A percentile compares a stretch with the other conserved stretches of the same genome.
Conservation (phyloP, 2,113 vertebrate species). For the Malurus elegans region DNA sequence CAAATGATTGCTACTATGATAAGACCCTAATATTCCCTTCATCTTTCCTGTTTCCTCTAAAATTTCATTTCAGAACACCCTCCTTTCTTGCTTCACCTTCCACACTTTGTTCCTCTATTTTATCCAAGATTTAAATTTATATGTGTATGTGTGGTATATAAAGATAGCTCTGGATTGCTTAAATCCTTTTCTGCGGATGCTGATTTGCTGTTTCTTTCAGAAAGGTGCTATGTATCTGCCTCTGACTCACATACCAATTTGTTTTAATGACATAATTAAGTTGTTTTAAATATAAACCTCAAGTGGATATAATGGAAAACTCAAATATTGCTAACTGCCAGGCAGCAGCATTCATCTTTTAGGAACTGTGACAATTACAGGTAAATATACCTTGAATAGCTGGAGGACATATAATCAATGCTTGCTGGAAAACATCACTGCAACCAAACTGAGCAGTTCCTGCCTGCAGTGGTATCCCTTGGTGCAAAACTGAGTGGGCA, state of each 20-base stretch:
- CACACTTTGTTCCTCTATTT: neutral
- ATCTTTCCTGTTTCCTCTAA: neutral
- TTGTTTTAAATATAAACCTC: neutral
- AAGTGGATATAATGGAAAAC: neutral
- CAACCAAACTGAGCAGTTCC: conserved; percentile 92
- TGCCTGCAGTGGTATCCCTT: conserved; percentile 90
- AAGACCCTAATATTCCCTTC: neutral
- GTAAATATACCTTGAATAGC: conserved; percentile 86
- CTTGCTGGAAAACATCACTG: conserved; percentile 92
- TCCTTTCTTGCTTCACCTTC: neutral
- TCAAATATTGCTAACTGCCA: neutral
- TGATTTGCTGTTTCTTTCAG: neutral
- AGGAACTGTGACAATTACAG: neutral
- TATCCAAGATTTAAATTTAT: neutral
- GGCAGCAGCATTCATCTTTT: neutral
- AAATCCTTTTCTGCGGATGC: neutral
- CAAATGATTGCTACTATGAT: neutral
- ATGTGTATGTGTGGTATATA: accelerated
- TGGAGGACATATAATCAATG: conserved; percentile 93
- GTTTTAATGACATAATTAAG: neutral
- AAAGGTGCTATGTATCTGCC: neutral
- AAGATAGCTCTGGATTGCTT: neutral
- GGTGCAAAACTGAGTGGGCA: conserved; percentile 89
- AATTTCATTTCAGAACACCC: neutral
- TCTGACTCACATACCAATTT: neutral